phyloP scores from a whole-genome alignment of 2,113 vertebrate species.

The Oophaga pumilio region DNA sequence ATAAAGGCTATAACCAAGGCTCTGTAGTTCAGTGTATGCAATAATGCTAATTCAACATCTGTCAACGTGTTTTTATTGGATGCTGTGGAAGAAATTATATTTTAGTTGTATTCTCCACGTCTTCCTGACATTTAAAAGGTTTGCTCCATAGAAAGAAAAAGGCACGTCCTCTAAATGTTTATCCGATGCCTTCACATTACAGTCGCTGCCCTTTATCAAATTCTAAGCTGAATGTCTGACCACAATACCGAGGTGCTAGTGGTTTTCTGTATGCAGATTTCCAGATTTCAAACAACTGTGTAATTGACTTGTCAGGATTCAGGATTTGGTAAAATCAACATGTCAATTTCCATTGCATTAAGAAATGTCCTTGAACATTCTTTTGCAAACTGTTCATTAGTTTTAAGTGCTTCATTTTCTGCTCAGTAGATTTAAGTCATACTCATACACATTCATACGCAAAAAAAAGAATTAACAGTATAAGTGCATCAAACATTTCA shows the following conservation, averaged over 20 bases:
- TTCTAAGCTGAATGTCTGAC: constrained; percentile 14
- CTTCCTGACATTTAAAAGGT: constrained; percentile 16
- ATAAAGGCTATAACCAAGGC: neutral
- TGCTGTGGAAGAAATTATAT: neutral
- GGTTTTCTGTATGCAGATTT: constrained; percentile 45
- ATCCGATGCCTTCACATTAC: neutral
- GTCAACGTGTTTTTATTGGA: neutral
- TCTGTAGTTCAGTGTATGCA: neutral
- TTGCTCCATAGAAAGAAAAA: neutral
- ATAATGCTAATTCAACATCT: neutral
- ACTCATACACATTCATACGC: neutral
- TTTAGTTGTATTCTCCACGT: neutral
- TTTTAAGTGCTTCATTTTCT: constrained; percentile 53
- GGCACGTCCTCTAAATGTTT: neutral
- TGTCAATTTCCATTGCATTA: constrained; percentile 50
- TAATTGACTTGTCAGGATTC: constrained; percentile 55
- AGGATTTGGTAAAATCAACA: constrained; percentile 46
- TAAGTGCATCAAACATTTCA: constrained; percentile 8
- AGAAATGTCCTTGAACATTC: constrained; percentile 54
- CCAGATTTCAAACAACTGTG: constrained; percentile 47
- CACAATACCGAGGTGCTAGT: constrained; percentile 17
- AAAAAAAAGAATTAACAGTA: neutral
- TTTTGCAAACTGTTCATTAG: constrained; percentile 56
- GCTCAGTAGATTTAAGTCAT: constrained; percentile 35
- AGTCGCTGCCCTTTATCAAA: constrained; percentile 20